Conservation (phyloP, 2,113 vertebrate species). For the Oreochromis tanganicae region DNA sequence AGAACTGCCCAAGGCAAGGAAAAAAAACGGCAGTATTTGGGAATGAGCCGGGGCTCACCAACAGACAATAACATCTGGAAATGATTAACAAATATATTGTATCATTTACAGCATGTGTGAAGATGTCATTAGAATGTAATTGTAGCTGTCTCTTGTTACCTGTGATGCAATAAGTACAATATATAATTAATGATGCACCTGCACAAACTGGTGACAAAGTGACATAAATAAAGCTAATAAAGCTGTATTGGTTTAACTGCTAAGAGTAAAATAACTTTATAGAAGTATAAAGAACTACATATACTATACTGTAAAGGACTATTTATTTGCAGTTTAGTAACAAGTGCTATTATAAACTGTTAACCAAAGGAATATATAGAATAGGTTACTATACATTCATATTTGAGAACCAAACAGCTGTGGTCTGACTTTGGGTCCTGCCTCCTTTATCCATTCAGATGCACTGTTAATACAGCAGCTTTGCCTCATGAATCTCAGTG, state of each 20-base stretch:
- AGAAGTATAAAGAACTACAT: not conserved
- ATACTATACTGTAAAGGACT: not conserved
- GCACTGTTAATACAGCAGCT: not conserved
- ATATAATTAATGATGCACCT: not conserved
- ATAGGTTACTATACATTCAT: not conserved
- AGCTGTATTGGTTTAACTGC: accelerated
- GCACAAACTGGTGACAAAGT: not conserved
- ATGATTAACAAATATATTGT: not conserved
- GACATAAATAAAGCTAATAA: not conserved
- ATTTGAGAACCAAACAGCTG: not conserved
- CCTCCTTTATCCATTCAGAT: not conserved
- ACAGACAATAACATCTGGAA: not conserved
- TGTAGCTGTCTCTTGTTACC: not conserved
- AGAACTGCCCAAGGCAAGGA: not conserved
- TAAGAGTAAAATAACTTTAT: not conserved
- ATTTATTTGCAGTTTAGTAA: not conserved
- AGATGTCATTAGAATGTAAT: not conserved
- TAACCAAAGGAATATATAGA: not conserved
- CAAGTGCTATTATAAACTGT: not conserved
- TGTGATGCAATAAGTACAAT: not conserved
- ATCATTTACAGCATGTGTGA: not conserved
- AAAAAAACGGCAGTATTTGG: not conserved
- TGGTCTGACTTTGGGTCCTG: not conserved
- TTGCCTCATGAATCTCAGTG: not conserved
- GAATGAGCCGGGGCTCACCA: not conserved